A percentile compares a stretch with the other conserved stretches of the same genome.
These are phyloP conservation scores for Laothoe populi DNA, from an alignment of 2,888 invertebrate species.

Conservation along the genomic window DNA sequence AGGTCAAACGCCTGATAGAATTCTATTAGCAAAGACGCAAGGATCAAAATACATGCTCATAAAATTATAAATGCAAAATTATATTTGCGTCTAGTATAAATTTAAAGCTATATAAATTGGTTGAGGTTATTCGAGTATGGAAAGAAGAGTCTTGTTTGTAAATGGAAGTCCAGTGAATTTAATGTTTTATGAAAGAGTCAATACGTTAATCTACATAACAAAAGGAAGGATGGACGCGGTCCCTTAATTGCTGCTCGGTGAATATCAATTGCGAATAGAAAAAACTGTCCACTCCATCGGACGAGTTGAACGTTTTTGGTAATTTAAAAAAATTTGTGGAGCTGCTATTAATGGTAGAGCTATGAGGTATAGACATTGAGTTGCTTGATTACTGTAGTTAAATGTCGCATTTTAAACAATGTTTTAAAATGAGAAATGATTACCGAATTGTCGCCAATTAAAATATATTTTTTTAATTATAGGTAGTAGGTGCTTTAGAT, in stretches of 20 bases:
- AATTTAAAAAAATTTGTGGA: slow-evolving; percentile 57
- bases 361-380: neutral
- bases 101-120: neutral
- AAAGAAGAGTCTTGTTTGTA: slow-evolving; percentile 28
- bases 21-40: slow-evolving; percentile 26
- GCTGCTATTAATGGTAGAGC: slow-evolving; percentile 31
- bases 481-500: no score
- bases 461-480: no score
- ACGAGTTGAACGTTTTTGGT: slow-evolving; percentile 62
- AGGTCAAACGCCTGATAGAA: slow-evolving; percentile 30
- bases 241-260: slow-evolving; percentile 77
- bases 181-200: slow-evolving; percentile 58
- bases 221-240: slow-evolving; percentile 63
- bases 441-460: no score
- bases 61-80: slow-evolving; percentile 28
- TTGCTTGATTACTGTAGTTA: no score
- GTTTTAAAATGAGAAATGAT: no score
- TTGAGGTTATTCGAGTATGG: neutral
- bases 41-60: slow-evolving; percentile 31
- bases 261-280: slow-evolving; percentile 81
- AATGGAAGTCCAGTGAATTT: slow-evolving; percentile 45
- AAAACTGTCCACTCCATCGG: slow-evolving; percentile 78
- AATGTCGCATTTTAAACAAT: no score
- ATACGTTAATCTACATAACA: slow-evolving; percentile 82
- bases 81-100: neutral